These are phyloP conservation scores for Lepidostoma basale DNA, from an alignment of 1,140 invertebrate genomes.

Conservation along the genomic window DNA sequence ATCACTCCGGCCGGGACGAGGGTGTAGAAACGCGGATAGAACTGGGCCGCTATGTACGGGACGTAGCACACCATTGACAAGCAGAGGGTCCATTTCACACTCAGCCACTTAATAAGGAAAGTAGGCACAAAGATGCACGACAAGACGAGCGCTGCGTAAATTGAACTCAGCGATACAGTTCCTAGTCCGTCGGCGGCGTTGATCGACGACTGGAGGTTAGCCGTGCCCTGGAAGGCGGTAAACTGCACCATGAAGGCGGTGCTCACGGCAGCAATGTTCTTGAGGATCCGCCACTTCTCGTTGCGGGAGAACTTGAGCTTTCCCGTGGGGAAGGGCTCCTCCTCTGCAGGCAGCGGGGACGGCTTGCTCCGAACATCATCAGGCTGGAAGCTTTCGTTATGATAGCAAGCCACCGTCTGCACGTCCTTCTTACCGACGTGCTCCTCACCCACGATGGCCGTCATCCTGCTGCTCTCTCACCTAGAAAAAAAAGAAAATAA, in stretches of 20 bases:
- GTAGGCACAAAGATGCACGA: slow-evolving; percentile 94
- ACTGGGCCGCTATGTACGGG: slow-evolving; percentile 92
- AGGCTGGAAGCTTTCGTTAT: slow-evolving; percentile 71
- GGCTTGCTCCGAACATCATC: slow-evolving; percentile 64
- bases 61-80: slow-evolving; percentile 91
- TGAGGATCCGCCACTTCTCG: slow-evolving; percentile 87
- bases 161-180: slow-evolving; percentile 81
- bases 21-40: slow-evolving; percentile 88
- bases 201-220: slow-evolving; percentile 87
- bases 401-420: slow-evolving; percentile 66
- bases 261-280: slow-evolving; percentile 85
- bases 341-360: slow-evolving; percentile 66
- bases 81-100: slow-evolving; percentile 94
- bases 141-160: slow-evolving; percentile 87
- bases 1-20: slow-evolving; percentile 90
- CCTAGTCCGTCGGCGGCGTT: slow-evolving; percentile 83
- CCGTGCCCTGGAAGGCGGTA: slow-evolving; percentile 88
- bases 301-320: slow-evolving; percentile 77
- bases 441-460: slow-evolving; percentile 37
- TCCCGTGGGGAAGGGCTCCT: slow-evolving; percentile 69
- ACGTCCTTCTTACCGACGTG: slow-evolving; percentile 45
- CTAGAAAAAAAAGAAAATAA: neutral
- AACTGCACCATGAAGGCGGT: slow-evolving; percentile 92
- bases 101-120: slow-evolving; percentile 85
- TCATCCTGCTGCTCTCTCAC: slow-evolving; percentile 26